Percentiles rank a stretch among this genome's conserved stretches.
These are phyloP conservation scores for Magallana nippona DNA, from an alignment of 2,888 invertebrate species.

Conservation along the genomic window DNA sequence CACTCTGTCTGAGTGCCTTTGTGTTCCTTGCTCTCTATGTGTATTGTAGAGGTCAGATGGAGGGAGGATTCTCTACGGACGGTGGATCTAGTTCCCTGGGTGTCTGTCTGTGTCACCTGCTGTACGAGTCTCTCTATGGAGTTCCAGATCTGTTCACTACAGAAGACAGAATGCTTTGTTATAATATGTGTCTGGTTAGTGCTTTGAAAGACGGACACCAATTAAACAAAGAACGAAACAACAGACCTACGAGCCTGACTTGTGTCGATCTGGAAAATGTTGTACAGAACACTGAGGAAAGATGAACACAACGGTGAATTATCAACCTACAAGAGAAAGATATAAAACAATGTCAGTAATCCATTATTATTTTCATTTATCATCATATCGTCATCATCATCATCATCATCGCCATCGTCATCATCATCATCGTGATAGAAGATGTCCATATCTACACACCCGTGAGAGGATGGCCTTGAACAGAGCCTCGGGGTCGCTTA, in stretches of 20 bases:
- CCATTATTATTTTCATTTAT: no score
- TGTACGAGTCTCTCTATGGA: conserved; percentile 67
- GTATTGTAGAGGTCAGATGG: conserved; percentile 6
- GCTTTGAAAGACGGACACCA: neutral
- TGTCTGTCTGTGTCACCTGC: conserved; percentile 59
- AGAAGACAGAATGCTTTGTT: conserved; percentile 37
- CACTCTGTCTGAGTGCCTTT: conserved; percentile 68
- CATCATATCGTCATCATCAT: neutral
- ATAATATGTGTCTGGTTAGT: neutral
- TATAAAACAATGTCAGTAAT: neutral
- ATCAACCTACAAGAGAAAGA: conserved; percentile 84
- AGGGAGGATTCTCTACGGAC: conserved; percentile 34
- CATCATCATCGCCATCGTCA: no score
- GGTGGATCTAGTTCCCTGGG: conserved; percentile 53
- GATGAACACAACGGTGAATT: conserved; percentile 97
- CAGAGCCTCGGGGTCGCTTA: conserved; percentile 94
- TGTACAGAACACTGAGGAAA: conserved; percentile 94
- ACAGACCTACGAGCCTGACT: conserved; percentile 88
- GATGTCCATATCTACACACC: conserved; percentile 81
- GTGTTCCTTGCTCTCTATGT: conserved; percentile 49
- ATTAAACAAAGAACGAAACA: neutral
- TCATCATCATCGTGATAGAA: neutral
- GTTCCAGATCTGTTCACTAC: conserved; percentile 72
- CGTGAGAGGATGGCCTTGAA: conserved; percentile 95
- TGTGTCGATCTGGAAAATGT: conserved; percentile 92